Percentiles rank a stretch among this genome's conserved stretches.
phyloP scores from a whole-genome alignment of 2,888 invertebrate genomes.

The Synergus umbraculus region DNA sequence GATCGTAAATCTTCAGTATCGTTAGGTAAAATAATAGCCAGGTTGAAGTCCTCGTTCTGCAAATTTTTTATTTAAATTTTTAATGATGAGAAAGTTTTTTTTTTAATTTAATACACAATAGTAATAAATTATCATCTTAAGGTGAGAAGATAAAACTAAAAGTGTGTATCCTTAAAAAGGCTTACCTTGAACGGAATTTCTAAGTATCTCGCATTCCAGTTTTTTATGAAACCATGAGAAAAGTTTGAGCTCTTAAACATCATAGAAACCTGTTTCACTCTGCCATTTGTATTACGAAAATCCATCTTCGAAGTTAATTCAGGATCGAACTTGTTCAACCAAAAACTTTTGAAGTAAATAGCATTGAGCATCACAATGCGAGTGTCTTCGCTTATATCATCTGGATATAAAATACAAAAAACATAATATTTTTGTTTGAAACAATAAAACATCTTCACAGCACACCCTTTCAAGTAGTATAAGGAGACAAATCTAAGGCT shows the following conservation, averaged over 20 bases:
- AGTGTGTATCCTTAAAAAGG: slow-evolving; percentile 20
- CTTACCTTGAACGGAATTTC: slow-evolving; percentile 84
- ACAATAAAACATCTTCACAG: slow-evolving; percentile 17
- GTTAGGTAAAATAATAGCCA: slow-evolving; percentile 87
- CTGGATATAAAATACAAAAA: slow-evolving; percentile 65
- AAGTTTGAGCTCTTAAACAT: slow-evolving; percentile 83
- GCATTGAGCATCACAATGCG: slow-evolving; percentile 89
- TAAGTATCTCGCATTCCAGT: slow-evolving; percentile 82
- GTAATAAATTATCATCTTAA: neutral
- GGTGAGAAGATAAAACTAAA: neutral
- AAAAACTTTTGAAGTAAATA: slow-evolving; percentile 90
- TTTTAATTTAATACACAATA: neutral
- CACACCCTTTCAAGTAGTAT: too few species aligned
- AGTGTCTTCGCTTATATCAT: slow-evolving; percentile 80
- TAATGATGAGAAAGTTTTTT: neutral
- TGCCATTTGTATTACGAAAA: slow-evolving; percentile 81
- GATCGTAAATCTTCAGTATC: slow-evolving; percentile 80
- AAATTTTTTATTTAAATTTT: slow-evolving; percentile 4
- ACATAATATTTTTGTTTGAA: slow-evolving; percentile 23
- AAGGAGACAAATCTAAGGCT: too few species aligned
- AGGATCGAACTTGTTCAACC: slow-evolving; percentile 84
- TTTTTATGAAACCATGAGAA: slow-evolving; percentile 77
- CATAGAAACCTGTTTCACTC: slow-evolving; percentile 83
- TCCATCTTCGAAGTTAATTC: slow-evolving; percentile 73
- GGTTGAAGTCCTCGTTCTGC: slow-evolving; percentile 82